phyloP scores from a whole-genome alignment of 2,113 vertebrate species.

The Ptychochromis oligacanthus region DNA sequence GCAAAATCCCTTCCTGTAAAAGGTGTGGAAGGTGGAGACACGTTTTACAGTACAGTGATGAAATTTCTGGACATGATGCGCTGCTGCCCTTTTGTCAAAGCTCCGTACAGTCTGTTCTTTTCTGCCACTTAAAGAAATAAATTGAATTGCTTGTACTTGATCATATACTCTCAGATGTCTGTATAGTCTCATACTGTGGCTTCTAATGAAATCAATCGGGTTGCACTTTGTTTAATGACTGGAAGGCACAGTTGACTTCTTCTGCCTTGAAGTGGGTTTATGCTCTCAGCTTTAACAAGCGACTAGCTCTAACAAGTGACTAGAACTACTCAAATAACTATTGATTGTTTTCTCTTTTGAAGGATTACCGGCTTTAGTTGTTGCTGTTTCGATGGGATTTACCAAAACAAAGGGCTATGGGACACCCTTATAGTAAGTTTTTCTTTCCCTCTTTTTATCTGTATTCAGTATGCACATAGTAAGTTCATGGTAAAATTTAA shows the following conservation, averaged over 20 bases:
- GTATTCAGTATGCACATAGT: conserved; percentile 4
- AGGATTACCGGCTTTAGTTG: conserved; percentile 98
- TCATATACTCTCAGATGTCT: conserved; percentile 21
- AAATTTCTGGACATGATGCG: conserved; percentile 33
- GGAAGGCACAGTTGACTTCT: conserved; percentile 23
- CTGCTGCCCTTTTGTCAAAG: conserved; percentile 59
- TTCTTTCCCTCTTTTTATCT: neutral
- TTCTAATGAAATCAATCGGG: conserved; percentile 44
- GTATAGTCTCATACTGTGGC: conserved; percentile 12
- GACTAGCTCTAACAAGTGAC: conserved; percentile 14
- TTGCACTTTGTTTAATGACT: conserved; percentile 58
- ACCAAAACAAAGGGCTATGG: conserved; percentile 99
- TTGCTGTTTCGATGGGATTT: conserved; percentile 98
- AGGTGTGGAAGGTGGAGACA: conserved; percentile 23
- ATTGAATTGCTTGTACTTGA: conserved; percentile 40
- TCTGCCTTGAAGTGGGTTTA: conserved; percentile 28
- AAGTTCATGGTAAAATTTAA: conserved; percentile 28
- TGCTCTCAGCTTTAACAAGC: conserved; percentile 11
- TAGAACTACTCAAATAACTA: conserved; percentile 45
- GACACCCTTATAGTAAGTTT: conserved; percentile 95
- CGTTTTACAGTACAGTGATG: conserved; percentile 29
- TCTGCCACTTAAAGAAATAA: conserved; percentile 24
- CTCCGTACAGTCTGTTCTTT: conserved; percentile 25
- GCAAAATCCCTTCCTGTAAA: conserved; percentile 19
- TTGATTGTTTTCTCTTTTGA: conserved; percentile 73